Conservation (phyloP, 2,113 vertebrate species). For the Jacana jacana region DNA sequence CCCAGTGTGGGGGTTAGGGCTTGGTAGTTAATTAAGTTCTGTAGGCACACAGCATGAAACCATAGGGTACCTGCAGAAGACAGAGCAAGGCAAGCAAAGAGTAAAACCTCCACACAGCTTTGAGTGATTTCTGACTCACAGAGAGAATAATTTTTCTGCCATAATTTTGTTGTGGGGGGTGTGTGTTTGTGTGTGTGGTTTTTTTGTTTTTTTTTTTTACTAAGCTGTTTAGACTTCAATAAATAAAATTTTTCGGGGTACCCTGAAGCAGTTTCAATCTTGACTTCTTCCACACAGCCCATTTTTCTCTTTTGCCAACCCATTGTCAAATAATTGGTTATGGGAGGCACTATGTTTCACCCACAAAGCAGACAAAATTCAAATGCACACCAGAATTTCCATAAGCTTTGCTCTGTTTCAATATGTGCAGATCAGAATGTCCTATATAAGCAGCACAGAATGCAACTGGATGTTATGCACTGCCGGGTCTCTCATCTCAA, state of each 20-base stretch:
- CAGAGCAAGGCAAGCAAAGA: background rate
- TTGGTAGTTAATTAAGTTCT: background rate
- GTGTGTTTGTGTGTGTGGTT: no score
- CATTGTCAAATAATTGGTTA: background rate
- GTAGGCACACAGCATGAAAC: background rate
- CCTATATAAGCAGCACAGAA: background rate
- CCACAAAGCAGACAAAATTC: background rate
- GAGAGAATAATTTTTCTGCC: background rate
- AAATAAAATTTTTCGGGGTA: background rate
- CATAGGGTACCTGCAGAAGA: background rate
- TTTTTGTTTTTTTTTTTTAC: no score
- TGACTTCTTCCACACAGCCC: background rate
- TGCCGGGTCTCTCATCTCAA: background rate
- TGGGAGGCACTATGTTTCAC: background rate
- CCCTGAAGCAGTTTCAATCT: conserved; percentile 28
- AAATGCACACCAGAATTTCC: background rate
- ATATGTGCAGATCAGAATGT: background rate
- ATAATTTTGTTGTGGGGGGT: no score
- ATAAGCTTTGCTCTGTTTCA: background rate
- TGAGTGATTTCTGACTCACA: background rate
- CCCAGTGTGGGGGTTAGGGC: background rate
- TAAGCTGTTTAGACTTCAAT: conserved; percentile 43
- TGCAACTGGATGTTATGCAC: background rate
- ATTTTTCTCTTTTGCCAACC: conserved; percentile 35
- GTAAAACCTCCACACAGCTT: background rate